Evolutionary conservation across 2,113 vertebrate species (phyloP), one percentile per base, ranked within the genome.

Genomic region (Prolemur simus): DNA sequence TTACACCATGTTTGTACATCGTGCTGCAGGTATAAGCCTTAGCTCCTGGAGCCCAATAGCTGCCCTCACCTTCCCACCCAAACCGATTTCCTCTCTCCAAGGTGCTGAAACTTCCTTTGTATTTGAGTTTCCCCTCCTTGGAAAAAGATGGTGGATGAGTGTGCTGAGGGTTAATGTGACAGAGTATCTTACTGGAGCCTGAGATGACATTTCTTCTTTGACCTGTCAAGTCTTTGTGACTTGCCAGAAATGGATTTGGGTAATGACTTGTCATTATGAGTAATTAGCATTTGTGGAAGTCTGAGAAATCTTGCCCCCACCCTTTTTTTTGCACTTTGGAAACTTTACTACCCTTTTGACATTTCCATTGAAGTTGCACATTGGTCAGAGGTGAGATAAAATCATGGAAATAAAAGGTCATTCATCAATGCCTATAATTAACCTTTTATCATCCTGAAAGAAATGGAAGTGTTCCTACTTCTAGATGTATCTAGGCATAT

Each of bases 181-280:
- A 73, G 52, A 89, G 12, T 77, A 56, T 86, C 34, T 73, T 64
- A 58, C 87, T 54, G 47, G 45, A 87, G 76, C 56, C 39, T 86
- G 85, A 60, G 77, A 39, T 91, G 96, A 71, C 92, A 93, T 66
- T 73, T 83, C 95, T 85, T n/a, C 81, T 95, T 78, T 87, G 89
- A 87, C 71, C 84, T 5, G 18, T 91, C 0, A 1, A 66, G 63
- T 23, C 93, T 97, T 81, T n/a, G 8, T 94, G 97, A 97, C 95
- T 97, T 97, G 92, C 74, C 81, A 83, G 89, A 97, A 95, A 81
- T 96, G 91, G 92, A 95, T 91, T 68, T 95, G 89, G 93, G 87
- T 98, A 52, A 92, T 96, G 93, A 83, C 84, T 69, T 97, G 45
- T 80, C 93, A 84, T 45, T 96, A 84, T 86, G 95, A 95, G 73